phyloP scores from a whole-genome alignment of 2,888 invertebrate species.

The Cosmorhoe ocellata region DNA sequence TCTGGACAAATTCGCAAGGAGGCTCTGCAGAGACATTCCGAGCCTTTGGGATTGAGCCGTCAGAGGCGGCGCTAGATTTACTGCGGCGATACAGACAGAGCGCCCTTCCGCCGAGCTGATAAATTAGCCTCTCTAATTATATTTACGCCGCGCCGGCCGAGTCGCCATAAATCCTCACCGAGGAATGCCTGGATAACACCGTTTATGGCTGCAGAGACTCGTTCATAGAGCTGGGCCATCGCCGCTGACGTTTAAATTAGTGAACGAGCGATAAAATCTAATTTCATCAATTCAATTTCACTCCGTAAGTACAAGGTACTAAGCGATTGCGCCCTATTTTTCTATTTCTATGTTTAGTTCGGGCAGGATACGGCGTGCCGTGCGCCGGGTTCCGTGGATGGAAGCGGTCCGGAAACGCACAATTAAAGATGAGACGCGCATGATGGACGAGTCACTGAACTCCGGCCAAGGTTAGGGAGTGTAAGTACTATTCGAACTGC shows the following conservation, averaged over 20 bases:
- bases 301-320: conserved; percentile 21
- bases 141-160: conserved; percentile 78
- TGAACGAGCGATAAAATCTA: conserved; percentile 54
- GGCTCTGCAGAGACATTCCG: conserved; percentile 57
- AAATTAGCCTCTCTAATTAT: conserved; percentile 80
- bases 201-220: conserved; percentile 57
- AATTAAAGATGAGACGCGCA: conserved; percentile 58
- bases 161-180: conserved; percentile 69
- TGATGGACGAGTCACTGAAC: conserved; percentile 67
- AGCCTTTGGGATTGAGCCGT: conserved; percentile 74
- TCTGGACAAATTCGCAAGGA: conserved; percentile 53
- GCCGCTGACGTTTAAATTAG: conserved; percentile 56
- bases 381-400: conserved; percentile 55
- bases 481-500: conserved; percentile 57
- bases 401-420: conserved; percentile 70
- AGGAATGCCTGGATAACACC: conserved; percentile 71
- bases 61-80: conserved; percentile 70
- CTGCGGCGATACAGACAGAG: conserved; percentile 68
- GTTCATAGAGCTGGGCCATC: conserved; percentile 11
- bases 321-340: conserved; percentile 36
- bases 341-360: conserved; percentile 39
- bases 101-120: conserved; percentile 78
- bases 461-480: conserved; percentile 67
- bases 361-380: conserved; percentile 61
- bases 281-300: conserved; percentile 41